Conservation (phyloP, 2,113 vertebrate species). For the Megaleporinus macrocephalus region DNA sequence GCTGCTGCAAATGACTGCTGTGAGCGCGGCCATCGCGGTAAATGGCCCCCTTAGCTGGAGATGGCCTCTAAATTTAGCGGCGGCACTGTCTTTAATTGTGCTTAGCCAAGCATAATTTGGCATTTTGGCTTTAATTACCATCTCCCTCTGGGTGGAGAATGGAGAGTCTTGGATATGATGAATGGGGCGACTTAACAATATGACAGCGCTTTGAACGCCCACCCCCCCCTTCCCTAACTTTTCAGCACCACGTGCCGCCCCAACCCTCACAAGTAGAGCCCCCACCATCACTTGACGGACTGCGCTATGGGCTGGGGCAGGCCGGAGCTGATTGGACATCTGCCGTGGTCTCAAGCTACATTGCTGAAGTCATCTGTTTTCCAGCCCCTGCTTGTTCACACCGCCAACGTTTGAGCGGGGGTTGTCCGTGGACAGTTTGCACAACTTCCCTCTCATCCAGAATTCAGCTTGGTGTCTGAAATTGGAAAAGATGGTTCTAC, state of each 20-base stretch:
- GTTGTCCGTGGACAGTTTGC: background rate
- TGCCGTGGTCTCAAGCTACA: background rate
- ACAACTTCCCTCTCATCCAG: background rate
- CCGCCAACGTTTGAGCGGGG: background rate
- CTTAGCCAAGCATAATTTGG: slow-evolving; percentile 70
- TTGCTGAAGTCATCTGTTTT: background rate
- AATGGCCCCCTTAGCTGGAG: slow-evolving; percentile 61
- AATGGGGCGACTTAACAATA: slow-evolving; percentile 60
- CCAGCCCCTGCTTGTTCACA: background rate
- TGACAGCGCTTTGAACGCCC: slow-evolving; percentile 51
- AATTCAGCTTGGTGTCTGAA: background rate
- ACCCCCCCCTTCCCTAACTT: background rate
- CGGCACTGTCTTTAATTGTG: slow-evolving; percentile 59
- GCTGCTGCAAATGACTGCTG: slow-evolving; percentile 27
- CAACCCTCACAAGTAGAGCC: background rate
- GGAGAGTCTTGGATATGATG: slow-evolving; percentile 62
- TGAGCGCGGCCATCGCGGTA: slow-evolving; percentile 52
- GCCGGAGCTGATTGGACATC: background rate
- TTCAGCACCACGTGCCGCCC: slow-evolving; percentile 3
- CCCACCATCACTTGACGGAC: background rate
- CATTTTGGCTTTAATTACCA: slow-evolving; percentile 69
- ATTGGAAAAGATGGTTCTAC: too few relatives aligned
- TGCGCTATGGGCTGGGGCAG: background rate
- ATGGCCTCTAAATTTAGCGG: slow-evolving; percentile 65
- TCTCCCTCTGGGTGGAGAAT: slow-evolving; percentile 56